These are phyloP conservation scores for Eolophus roseicapilla DNA, from an alignment of 2,113 vertebrate species.

Conservation along the genomic window DNA sequence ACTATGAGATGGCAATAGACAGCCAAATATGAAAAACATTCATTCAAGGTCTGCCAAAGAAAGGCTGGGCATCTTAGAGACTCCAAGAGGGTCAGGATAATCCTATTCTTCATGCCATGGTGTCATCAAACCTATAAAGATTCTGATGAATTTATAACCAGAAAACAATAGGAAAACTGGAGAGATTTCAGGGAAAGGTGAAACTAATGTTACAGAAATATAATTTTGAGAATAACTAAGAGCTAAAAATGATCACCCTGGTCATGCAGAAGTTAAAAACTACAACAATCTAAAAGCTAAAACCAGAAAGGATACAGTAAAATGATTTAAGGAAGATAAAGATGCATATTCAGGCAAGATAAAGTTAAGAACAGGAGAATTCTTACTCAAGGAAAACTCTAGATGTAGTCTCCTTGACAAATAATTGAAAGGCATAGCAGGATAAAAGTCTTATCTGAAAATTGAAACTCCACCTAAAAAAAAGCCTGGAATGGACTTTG, in stretches of 20 bases:
- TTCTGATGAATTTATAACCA: neutral
- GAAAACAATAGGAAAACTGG: neutral
- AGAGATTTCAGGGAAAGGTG: neutral
- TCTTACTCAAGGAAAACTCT: neutral
- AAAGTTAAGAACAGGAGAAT: neutral
- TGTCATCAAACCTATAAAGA: neutral
- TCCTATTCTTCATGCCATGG: neutral
- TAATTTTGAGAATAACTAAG: neutral
- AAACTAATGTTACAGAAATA: neutral
- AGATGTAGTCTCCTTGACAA: neutral
- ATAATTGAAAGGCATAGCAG: neutral
- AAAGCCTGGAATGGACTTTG: neutral
- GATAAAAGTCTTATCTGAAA: neutral
- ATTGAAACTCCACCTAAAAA: neutral
- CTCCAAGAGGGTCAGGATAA: neutral
- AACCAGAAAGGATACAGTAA: neutral
- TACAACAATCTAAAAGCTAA: neutral
- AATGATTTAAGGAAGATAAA: neutral
- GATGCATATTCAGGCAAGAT: neutral
- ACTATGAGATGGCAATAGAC: neutral
- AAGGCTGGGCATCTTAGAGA: neutral
- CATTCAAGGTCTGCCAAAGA: neutral
- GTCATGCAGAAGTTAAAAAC: neutral
- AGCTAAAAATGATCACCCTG: neutral
- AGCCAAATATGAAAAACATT: neutral